Evolutionary conservation across 1,140 invertebrate species (phyloP), one percentile per base, ranked within the genome.

Genomic region (Rhyzopertha dominica): DNA sequence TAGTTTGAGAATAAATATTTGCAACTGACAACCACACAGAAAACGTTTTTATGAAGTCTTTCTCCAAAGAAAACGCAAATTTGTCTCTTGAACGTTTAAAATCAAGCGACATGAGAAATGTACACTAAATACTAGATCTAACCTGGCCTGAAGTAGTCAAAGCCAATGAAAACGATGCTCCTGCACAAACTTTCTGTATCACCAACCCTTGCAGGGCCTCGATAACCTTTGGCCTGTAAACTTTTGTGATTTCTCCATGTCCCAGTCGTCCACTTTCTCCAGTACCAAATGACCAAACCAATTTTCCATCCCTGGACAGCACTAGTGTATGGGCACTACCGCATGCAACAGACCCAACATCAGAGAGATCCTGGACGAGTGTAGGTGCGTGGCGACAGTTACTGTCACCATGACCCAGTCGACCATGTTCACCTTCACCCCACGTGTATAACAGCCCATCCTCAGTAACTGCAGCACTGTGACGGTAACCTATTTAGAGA

Each of bases 381-480:
- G 75, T 78, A 0, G 81, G 80, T 9, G 73, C 59, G 47, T 73
- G 70, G 22, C 75, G 63, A 41, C 74, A 66, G 46, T 66, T 71
- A 43, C 62, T 71, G 53, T 77, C 74, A 10, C 74, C 74, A 55
- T 74, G 74, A 25, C 79, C 81, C 4, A 83, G 64, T 37, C 75
- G 62, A 5, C 80, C 80, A 56, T 76, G 74, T 58, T 78, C 79
- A n/a, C 80, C 79, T 58, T 80, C 75, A 5, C 81, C 81, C 76
- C 75, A 79, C 1, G 75, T 77, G 49, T 71, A 79, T 17, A 79
- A 56, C 44, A 70, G 62, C 3, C 76, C 76, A 49, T 75, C 71
- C 29, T 71, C 68, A 2, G 76, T 76, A 5, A 79, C 72, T 34
- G 73, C 74, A 32, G 75, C 76, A 54, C 73, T 75, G 58, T 79